Conservation (phyloP, 2,113 vertebrate genomes). For the Andinoacara biseriatus region DNA sequence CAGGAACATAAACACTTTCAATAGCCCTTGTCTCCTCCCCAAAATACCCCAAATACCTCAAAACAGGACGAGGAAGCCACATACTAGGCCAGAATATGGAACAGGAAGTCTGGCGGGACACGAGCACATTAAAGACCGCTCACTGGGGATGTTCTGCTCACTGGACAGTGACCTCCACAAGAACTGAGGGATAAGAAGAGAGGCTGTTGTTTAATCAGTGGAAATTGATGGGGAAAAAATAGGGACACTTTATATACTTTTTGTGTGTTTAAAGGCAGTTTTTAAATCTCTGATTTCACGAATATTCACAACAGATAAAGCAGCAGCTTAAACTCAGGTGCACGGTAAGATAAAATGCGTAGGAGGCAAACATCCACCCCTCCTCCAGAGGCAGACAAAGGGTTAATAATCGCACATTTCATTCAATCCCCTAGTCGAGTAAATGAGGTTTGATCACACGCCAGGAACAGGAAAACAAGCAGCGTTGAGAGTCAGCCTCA, state of each 20-base stretch:
- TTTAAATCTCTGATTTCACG: neutral
- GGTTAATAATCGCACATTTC: slow-evolving; percentile 68
- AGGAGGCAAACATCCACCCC: slow-evolving; percentile 44
- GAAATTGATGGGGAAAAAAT: neutral
- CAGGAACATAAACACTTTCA: slow-evolving; percentile 76
- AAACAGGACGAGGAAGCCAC: slow-evolving; percentile 38
- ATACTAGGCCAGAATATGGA: slow-evolving; percentile 49
- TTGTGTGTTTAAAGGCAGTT: neutral
- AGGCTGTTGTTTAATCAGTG: slow-evolving; percentile 13
- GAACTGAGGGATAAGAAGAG: neutral
- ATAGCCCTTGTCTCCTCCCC: slow-evolving; percentile 65
- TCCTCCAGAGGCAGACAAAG: slow-evolving; percentile 36
- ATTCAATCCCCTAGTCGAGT: slow-evolving; percentile 54
- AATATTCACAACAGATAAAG: slow-evolving; percentile 16
- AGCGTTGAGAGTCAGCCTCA: slow-evolving; percentile 42
- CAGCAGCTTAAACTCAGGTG: slow-evolving; percentile 35
- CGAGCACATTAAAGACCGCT: slow-evolving; percentile 54
- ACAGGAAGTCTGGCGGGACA: slow-evolving; percentile 49
- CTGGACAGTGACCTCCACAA: slow-evolving; percentile 15
- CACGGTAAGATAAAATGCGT: slow-evolving; percentile 37
- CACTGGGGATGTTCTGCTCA: slow-evolving; percentile 44
- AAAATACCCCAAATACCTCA: slow-evolving; percentile 65
- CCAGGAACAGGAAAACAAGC: slow-evolving; percentile 49
- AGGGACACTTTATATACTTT: neutral
- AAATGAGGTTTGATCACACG: slow-evolving; percentile 67